Base-by-base conservation (phyloP, 2,888 invertebrate species). In the Hetaerina titia region DNA sequence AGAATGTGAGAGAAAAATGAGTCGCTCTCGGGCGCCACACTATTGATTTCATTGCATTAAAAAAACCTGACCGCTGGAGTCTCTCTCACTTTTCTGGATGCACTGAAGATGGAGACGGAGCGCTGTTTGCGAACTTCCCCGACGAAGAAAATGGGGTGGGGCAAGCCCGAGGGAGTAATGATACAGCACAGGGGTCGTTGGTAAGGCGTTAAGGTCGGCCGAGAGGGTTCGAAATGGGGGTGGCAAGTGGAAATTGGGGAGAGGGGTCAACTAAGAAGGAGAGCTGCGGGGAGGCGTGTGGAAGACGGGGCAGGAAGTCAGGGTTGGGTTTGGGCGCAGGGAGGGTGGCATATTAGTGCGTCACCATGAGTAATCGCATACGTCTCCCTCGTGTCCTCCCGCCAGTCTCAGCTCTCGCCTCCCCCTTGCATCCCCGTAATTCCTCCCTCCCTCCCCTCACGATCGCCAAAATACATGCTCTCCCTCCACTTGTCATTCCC, bases 361-460 rank as follows among this genome's bases (percentile, higher is more conserved):
- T 92, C 92, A 92, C 56, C 64, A 69, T 45, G 92, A 92, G 69
- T 92, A 92, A 92, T 92, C 92, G 92, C 64, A 92, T 92, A 22
- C 92, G 31, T 58, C 89, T 58, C 58, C 89, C 69, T 56, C 45
- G 92, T 69, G 9, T 22, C 92, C 11, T 56, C n/a, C 22, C 15
- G 22, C 56, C 64, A 31, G 31, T 45, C 64, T 64, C 31, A 17
- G 31, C 57, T 63, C 74, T 60, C 56, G 56, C 57, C 90, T 25
- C 90, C 90, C 25, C 89, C 19, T 57, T 81, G 6, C 45, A 13
- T 56, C 69, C 69, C 19, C 31, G n/a, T n/a, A 7, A 13, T 13
- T n/a, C 45, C 56, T 15, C 22, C 19, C 89, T 17, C 15, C n/a
- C 89, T 9, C 17, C 22, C n/a, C 19, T 22, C 7, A 19, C 22